Conservation (phyloP, 1,140 invertebrate genomes). For the Cheumatopsyche charites region DNA sequence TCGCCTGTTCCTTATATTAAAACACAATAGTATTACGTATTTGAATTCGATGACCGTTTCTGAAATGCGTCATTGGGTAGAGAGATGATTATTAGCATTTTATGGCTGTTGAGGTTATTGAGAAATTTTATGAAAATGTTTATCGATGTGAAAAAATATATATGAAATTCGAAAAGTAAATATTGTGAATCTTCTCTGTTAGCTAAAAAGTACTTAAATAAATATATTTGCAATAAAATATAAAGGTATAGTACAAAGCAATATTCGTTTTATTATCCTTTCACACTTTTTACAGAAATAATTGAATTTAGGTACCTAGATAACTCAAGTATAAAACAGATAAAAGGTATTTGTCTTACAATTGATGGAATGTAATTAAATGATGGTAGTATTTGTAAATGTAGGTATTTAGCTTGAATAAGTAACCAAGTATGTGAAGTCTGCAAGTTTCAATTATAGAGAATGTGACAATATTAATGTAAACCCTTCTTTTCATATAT, state of each 20-base stretch:
- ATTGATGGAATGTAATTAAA: too few relatives aligned
- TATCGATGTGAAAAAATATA: background rate
- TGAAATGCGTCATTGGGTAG: background rate
- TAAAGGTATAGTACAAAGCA: slow-evolving; percentile 25
- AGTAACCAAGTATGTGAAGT: too few relatives aligned
- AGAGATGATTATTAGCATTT: slow-evolving; percentile 8
- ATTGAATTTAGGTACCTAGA: too few relatives aligned
- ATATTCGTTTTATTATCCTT: slow-evolving; percentile 14
- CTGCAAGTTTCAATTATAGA: too few relatives aligned
- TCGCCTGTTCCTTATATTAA: background rate
- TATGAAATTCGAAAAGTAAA: background rate
- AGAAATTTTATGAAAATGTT: slow-evolving; percentile 18
- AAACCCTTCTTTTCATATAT: slow-evolving; percentile 76
- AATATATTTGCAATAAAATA: slow-evolving; percentile 27
- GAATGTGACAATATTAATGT: too few relatives aligned
- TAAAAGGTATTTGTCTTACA: too few relatives aligned
- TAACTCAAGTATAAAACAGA: too few relatives aligned
- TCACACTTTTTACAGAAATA: too few relatives aligned
- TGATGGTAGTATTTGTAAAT: too few relatives aligned
- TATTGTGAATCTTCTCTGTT: slow-evolving; percentile 14
- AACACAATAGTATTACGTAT: background rate
- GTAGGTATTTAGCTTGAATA: too few relatives aligned
- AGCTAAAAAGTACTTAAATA: slow-evolving; percentile 9
- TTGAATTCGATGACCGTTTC: background rate
- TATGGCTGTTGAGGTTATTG: slow-evolving; percentile 13